Evolutionary conservation across 2,888 invertebrate species (phyloP).

Genomic region (Luperina testacea): DNA sequence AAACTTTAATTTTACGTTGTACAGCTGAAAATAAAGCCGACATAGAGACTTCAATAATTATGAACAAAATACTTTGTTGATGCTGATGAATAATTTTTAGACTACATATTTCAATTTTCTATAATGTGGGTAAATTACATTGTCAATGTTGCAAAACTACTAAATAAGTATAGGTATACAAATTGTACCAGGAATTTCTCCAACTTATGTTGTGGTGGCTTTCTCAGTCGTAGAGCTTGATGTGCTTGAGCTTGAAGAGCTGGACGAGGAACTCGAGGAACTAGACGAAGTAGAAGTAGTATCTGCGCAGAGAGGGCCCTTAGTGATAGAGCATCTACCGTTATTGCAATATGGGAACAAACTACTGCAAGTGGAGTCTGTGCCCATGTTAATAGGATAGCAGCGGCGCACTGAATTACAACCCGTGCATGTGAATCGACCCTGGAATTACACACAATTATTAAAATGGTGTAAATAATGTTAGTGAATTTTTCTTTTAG

Average conservation of each 20-base stretch:
- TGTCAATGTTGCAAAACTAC: slow-evolving; percentile 1
- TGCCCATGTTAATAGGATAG: slow-evolving; percentile 70
- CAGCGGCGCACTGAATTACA: slow-evolving; percentile 74
- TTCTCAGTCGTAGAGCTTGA: not conserved
- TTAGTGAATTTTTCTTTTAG: not conserved
- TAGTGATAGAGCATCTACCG: slow-evolving; percentile 77
- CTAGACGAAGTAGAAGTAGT: slow-evolving; percentile 52
- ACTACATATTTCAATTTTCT: not conserved
- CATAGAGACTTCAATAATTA: not conserved
- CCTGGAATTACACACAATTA: slow-evolving; percentile 45
- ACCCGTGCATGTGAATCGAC: slow-evolving; percentile 64
- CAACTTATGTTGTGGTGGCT: slow-evolving; percentile 11
- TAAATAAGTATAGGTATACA: not conserved
- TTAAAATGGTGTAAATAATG: not conserved
- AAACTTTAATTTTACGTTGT: not conserved
- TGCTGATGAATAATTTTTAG: not conserved
- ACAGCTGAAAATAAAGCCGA: not conserved
- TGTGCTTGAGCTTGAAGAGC: slow-evolving; percentile 2
- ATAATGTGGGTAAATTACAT: not conserved
- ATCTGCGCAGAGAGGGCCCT: slow-evolving; percentile 71
- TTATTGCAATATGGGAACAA: slow-evolving; percentile 74
- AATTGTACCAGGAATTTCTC: slow-evolving; percentile 39
- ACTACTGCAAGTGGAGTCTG: slow-evolving; percentile 71
- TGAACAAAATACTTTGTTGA: not conserved
- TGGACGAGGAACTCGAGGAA: slow-evolving; percentile 12